Evolutionary conservation across 2,888 invertebrate species (phyloP), one percentile per base, ranked within the genome.

Genomic region (Gari tellinella): DNA sequence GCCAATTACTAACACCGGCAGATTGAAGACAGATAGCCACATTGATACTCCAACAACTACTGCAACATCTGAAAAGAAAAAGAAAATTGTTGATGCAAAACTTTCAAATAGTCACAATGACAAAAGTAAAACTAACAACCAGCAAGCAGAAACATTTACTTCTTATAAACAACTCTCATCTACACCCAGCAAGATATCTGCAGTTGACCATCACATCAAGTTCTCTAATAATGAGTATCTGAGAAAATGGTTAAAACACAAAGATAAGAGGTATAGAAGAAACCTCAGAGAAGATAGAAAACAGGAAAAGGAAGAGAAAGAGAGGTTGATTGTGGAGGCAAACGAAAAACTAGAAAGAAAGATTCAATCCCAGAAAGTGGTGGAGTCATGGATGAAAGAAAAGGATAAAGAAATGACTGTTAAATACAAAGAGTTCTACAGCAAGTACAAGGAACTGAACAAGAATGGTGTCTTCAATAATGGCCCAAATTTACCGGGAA

Each of bases 371-470:
- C 75, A 85, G 41, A 81, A 85, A 57, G 64, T 68, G 1, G 85
- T 85, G 2, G 76, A 85, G 56, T 72, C 82, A 58, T 88, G 88
- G 89, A 83, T 86, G 81, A 64, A 68, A 25, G 57, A 77, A 41
- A 87, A 88, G 41, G 81, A 82, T 21, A 85, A 83, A 51, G 88
- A 86, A 38, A 81, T 81, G 7, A 37, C 58, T 37, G 62, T 67
- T 53, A 74, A 60, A 25, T 72, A 73, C 57, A 77, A 80, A 52
- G 31, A 31, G 10, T 7, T 31, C 5, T 40, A 57, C 26, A 63
- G 62, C 48, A 72, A 58, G 23, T 69, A 73, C 60, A 74, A 78
- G 53, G 82, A 61, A 49, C 25, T 58, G 43, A 62, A 64, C 51
- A 61, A 43, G 68, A 61, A 65, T 21, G 63, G 69, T 52, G 48